Percentiles rank a stretch among this genome's conserved stretches.
phyloP scores from a whole-genome alignment of 1,140 invertebrate species.

The Sogatella furcifera region DNA sequence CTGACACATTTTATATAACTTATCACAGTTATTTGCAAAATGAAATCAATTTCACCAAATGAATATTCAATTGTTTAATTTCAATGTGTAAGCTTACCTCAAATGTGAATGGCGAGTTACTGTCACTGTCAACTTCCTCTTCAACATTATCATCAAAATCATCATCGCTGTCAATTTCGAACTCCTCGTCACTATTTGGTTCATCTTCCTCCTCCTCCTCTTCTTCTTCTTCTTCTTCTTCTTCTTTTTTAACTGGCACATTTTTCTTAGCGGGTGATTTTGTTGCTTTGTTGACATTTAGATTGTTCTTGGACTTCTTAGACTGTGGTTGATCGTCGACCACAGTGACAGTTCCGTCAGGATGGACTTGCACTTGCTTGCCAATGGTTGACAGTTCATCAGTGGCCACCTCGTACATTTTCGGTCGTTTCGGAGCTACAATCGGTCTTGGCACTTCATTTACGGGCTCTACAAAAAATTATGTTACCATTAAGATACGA shows the following conservation, averaged over 20 bases:
- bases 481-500: no score
- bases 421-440: not conserved
- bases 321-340: not conserved
- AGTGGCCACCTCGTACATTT: not conserved
- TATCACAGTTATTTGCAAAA: no score
- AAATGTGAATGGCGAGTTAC: not conserved
- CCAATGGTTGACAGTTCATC: not conserved
- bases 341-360: not conserved
- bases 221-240: not conserved
- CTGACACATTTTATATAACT: no score
- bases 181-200: not conserved
- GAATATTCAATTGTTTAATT: no score
- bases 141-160: not conserved
- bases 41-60: no score
- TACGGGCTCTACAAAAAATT: no score
- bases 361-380: not conserved
- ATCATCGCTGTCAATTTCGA: not conserved
- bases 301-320: not conserved
- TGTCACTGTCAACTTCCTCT: not conserved
- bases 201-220: not conserved
- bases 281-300: not conserved
- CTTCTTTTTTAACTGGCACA: not conserved
- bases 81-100: no score
- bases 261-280: not conserved
- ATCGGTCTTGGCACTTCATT: no score